A percentile compares a stretch with the other conserved stretches of the same genome.
These are phyloP conservation scores for Oxygymnocypris stewartii DNA, from an alignment of 2,113 vertebrate genomes.

Conservation along the genomic window DNA sequence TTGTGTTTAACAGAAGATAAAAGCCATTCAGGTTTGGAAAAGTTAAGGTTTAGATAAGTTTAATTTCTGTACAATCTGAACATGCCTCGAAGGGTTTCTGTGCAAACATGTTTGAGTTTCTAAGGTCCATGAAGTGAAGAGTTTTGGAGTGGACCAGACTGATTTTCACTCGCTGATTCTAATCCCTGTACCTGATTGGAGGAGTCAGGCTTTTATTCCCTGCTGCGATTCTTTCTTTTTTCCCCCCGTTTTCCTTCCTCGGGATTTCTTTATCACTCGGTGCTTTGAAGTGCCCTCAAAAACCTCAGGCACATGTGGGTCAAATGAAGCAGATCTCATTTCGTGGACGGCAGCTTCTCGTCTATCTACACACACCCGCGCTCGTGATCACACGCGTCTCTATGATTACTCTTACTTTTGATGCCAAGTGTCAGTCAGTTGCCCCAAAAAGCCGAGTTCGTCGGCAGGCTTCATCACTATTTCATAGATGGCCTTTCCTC, in stretches of 20 bases:
- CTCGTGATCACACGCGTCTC: constrained; percentile 42
- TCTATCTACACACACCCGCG: not conserved
- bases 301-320: constrained; percentile 59
- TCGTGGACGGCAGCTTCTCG: constrained; percentile 17
- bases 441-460: not conserved
- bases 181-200: constrained; percentile 60
- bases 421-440: not conserved
- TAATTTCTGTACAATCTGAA: not conserved
- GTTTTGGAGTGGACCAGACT: constrained; percentile 37
- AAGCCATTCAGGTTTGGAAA: not conserved
- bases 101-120: constrained; percentile 7
- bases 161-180: constrained; percentile 49
- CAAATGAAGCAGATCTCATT: constrained; percentile 57
- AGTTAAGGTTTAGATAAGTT: not conserved
- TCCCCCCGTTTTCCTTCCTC: constrained; percentile 20
- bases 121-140: not conserved
- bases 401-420: constrained; percentile 5
- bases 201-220: constrained; percentile 59
- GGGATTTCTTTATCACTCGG: constrained; percentile 53
- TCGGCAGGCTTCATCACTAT: constrained; percentile 29
- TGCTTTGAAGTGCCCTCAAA: constrained; percentile 65
- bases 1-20: not conserved
- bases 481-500: not conserved
- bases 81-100: not conserved
- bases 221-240: constrained; percentile 51